phyloP scores from a whole-genome alignment of 1,140 invertebrate species.

The Drosophila ananassae region DNA sequence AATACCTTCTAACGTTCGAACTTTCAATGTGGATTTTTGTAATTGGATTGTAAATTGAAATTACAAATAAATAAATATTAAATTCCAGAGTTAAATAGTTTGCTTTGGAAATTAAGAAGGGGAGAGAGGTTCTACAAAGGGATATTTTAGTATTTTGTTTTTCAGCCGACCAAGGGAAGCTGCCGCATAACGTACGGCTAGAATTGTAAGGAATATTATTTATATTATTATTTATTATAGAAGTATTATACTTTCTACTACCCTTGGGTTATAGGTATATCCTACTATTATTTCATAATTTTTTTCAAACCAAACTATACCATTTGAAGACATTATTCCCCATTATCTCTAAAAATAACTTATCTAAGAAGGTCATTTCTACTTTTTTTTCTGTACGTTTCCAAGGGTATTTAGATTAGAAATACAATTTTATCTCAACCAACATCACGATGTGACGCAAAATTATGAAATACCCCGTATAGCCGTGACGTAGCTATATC shows the following conservation, averaged over 20 bases:
- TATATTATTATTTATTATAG: no score
- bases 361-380: neutral
- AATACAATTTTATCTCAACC: slow-evolving; percentile 27
- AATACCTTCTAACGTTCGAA: slow-evolving; percentile 21
- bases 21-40: slow-evolving; percentile 13
- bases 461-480: slow-evolving; percentile 29
- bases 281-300: neutral
- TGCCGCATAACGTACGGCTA: no score
- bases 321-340: neutral
- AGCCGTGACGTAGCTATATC: slow-evolving; percentile 29
- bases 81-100: neutral
- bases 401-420: slow-evolving; percentile 17
- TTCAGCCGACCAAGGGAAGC: no score
- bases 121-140: no score
- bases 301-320: neutral
- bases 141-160: no score
- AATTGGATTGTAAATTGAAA: slow-evolving; percentile 9
- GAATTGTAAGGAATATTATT: no score
- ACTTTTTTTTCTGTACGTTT: slow-evolving; percentile 14
- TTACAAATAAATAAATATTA: slow-evolving; percentile 7
- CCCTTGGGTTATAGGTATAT: no score
- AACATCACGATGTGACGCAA: slow-evolving; percentile 27
- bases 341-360: neutral
- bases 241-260: no score
- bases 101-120: neutral